These are phyloP conservation scores for Siniperca scherzeri DNA, from an alignment of 2,797 vertebrate species.

Conservation along the genomic window DNA sequence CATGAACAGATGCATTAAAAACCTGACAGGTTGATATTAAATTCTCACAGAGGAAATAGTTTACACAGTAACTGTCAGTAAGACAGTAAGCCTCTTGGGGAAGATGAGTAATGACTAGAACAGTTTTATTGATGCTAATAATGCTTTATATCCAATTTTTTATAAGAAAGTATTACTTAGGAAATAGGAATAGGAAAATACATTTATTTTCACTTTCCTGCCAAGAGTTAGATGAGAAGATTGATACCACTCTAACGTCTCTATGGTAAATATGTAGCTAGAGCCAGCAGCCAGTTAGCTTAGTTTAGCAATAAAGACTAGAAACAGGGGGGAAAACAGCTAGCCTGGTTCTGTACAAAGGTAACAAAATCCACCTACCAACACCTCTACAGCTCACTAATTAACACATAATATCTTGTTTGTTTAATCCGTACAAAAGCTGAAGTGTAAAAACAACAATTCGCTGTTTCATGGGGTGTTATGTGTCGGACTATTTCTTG, in stretches of 20 bases:
- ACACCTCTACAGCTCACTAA: no score
- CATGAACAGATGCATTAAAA: conserved; percentile 21
- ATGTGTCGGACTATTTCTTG: not conserved
- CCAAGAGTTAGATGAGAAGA: not conserved
- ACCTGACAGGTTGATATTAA: conserved; percentile 7
- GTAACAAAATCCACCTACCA: no score
- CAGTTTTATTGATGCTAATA: conserved; percentile 20
- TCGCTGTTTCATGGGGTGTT: not conserved
- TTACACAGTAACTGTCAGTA: conserved; percentile 17
- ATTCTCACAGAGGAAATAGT: conserved; percentile 15
- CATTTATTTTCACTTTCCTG: not conserved
- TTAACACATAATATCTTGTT: no score
- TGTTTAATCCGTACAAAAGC: no score
- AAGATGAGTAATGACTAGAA: conserved; percentile 13
- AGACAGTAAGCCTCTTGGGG: not conserved
- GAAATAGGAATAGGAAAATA: no score
- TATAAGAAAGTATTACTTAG: not conserved
- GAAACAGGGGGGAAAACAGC: not conserved
- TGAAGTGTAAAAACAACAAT: not conserved
- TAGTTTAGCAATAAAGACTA: not conserved
- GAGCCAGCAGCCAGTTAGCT: not conserved
- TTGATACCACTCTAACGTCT: no score
- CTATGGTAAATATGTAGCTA: not conserved
- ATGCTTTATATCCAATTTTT: not conserved
- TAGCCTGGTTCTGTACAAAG: not conserved